These are phyloP conservation scores for Cylas formicarius DNA, from an alignment of 1,140 invertebrate genomes.

Conservation along the genomic window DNA sequence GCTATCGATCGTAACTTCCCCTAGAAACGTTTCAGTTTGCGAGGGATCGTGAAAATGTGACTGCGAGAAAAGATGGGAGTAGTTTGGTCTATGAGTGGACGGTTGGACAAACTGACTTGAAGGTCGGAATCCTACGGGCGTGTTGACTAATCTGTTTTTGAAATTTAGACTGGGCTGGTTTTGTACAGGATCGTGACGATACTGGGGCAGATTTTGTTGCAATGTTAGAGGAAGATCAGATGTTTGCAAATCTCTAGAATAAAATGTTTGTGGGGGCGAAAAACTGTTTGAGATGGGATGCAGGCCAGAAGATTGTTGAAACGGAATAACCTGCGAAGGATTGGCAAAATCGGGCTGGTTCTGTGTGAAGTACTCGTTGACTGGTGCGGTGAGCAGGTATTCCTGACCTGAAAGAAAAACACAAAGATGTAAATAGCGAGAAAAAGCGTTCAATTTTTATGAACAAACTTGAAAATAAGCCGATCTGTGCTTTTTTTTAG, in stretches of 20 bases:
- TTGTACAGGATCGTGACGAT: constrained; percentile 19
- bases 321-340: constrained; percentile 7
- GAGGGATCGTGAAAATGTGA: constrained; percentile 49
- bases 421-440: not conserved
- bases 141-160: constrained; percentile 4
- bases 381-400: constrained; percentile 8
- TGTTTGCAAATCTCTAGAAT: constrained; percentile 34
- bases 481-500: too few species aligned
- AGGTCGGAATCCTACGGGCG: constrained; percentile 13
- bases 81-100: constrained; percentile 36
- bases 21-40: constrained; percentile 51
- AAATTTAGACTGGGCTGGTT: constrained; percentile 5
- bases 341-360: constrained; percentile 7
- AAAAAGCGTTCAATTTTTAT: too few species aligned
- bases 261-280: constrained; percentile 3
- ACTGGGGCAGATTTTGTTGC: constrained; percentile 37
- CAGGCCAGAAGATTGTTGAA: constrained; percentile 3
- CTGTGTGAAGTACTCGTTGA: not conserved
- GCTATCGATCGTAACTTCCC: constrained; percentile 52
- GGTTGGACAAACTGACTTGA: constrained; percentile 20
- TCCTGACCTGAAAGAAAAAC: constrained; percentile 15
- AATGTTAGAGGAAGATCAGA: constrained; percentile 36
- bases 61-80: constrained; percentile 31
- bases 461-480: too few species aligned
- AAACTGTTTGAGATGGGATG: not conserved